A percentile compares a stretch with the other conserved stretches of the same genome.
Conservation (phyloP, 2,113 vertebrate genomes). For the Noctilio leporinus region DNA sequence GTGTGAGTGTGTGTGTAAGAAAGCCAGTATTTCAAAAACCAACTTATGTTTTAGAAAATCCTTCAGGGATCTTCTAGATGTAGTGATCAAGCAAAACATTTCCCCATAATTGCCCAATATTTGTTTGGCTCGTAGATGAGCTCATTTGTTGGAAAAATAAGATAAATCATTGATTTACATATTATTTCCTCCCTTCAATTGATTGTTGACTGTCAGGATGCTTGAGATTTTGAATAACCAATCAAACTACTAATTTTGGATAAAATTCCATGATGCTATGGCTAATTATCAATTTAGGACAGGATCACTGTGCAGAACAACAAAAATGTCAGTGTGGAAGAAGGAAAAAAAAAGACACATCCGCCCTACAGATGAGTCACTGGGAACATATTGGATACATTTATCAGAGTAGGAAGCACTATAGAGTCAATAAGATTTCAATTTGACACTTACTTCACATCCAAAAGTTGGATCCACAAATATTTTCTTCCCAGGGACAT, state of each 20-base stretch:
- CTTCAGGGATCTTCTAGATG: conserved; percentile 4
- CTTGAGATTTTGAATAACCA: conserved; percentile 58
- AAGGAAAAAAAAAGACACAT: background rate
- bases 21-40: conserved; percentile 3
- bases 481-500: conserved; percentile 62
- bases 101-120: background rate
- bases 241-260: conserved; percentile 60
- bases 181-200: conserved; percentile 13
- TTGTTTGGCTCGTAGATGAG: conserved; percentile 33
- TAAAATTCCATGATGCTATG: conserved; percentile 43
- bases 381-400: conserved; percentile 63
- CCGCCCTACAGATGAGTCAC: conserved; percentile 42
- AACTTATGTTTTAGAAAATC: background rate
- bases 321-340: conserved; percentile 27
- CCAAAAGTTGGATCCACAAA: conserved; percentile 62
- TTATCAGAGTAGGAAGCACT: conserved; percentile 61
- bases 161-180: conserved; percentile 26
- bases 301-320: background rate
- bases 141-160: conserved; percentile 39
- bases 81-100: background rate
- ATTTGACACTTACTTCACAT: conserved; percentile 61
- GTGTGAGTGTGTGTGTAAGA: background rate
- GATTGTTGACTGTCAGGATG: conserved; percentile 48
- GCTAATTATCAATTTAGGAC: conserved; percentile 32
- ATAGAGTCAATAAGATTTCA: conserved; percentile 54